Evolutionary conservation across 2,888 invertebrate genomes (phyloP).

Genomic region (Drosophila picticornis): DNA sequence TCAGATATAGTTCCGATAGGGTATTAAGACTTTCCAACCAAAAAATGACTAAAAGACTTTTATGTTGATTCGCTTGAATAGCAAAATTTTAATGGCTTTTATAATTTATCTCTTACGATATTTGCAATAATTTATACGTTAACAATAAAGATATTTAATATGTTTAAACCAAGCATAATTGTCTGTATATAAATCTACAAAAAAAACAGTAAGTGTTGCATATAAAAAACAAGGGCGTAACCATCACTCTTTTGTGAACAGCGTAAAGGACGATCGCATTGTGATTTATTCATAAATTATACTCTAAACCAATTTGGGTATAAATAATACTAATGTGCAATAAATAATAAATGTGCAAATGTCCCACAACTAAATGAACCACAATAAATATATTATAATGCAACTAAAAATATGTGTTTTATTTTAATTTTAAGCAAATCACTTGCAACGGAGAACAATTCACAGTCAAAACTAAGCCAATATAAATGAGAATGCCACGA

Average conservation of each 20-base stretch:
- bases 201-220: constrained; percentile 29
- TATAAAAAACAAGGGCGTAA: background rate
- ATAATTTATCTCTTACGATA: constrained; percentile 64
- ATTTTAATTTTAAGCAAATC: background rate
- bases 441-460: background rate
- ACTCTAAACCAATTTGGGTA: background rate
- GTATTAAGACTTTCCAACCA: constrained; percentile 40
- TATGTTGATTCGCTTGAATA: constrained; percentile 51
- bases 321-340: background rate
- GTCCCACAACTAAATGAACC: background rate
- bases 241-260: background rate
- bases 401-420: background rate
- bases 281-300: background rate
- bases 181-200: background rate
- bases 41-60: constrained; percentile 55
- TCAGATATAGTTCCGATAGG: background rate
- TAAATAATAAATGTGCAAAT: constrained; percentile 11
- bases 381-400: background rate
- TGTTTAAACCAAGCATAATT: constrained; percentile 24
- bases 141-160: constrained; percentile 34
- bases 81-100: constrained; percentile 46
- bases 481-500: constrained; percentile 27
- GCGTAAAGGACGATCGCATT: background rate
- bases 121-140: constrained; percentile 20
- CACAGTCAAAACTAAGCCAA: constrained; percentile 16